Percentiles rank a stretch among this genome's conserved stretches.
phyloP scores from a whole-genome alignment of 2,797 vertebrate species.

The Gephyroberyx darwinii region DNA sequence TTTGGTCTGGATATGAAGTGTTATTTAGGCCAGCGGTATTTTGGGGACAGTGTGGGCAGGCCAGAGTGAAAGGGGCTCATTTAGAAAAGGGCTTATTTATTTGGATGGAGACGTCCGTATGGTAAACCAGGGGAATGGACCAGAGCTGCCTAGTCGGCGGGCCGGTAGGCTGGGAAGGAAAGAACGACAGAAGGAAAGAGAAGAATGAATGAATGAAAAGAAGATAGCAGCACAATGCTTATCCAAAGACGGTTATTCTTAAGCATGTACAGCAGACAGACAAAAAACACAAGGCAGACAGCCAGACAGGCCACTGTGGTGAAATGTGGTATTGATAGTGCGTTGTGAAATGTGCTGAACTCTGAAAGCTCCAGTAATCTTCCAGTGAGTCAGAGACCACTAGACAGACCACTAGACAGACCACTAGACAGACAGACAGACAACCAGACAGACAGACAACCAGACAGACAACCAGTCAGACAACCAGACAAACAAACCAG shows the following conservation, averaged over 20 bases:
- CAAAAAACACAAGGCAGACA: neutral
- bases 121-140: neutral
- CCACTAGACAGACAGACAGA: too few relatives aligned
- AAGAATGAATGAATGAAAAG: constrained; percentile 28
- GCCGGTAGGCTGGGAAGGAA: neutral
- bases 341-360: neutral
- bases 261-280: constrained; percentile 5
- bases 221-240: constrained; percentile 30
- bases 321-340: neutral
- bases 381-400: neutral
- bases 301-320: neutral
- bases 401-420: neutral
- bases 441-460: too few relatives aligned
- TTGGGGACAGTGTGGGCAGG: constrained; percentile 56
- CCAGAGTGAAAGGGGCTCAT: constrained; percentile 53
- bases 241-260: constrained; percentile 42
- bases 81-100: constrained; percentile 57
- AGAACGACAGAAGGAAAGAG: neutral
- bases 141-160: neutral
- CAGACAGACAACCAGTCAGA: too few relatives aligned
- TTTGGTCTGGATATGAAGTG: constrained; percentile 61
- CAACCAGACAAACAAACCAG: too few relatives aligned
- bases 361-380: neutral
- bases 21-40: constrained; percentile 75
- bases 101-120: constrained; percentile 16